Percentiles rank a stretch among this genome's conserved stretches.
Conservation (phyloP, 2,113 vertebrate species). For the Odontophorus gujanensis region DNA sequence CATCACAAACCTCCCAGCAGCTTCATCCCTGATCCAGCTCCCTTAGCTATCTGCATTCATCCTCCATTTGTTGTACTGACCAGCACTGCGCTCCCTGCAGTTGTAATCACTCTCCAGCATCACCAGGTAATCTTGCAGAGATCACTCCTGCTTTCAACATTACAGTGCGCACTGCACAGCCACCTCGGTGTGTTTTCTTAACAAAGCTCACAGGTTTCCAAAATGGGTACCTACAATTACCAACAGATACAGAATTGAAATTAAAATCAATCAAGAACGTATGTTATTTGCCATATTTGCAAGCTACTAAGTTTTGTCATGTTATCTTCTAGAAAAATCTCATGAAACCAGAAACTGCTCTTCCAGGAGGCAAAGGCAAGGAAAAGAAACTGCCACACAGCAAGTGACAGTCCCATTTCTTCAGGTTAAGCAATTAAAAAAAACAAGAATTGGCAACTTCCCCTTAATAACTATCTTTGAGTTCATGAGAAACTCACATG, state of each 20-base stretch:
- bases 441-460: not conserved
- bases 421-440: not conserved
- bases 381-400: not conserved
- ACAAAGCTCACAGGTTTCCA: not conserved
- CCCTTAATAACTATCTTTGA: not conserved
- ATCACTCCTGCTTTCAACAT: not conserved
- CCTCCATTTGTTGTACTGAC: accelerated
- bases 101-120: not conserved
- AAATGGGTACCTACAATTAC: not conserved
- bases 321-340: constrained; percentile 1
- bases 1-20: not conserved
- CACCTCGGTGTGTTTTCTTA: not conserved
- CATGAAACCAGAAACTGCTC: not conserved
- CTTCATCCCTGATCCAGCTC: not conserved
- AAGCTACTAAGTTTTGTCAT: not conserved
- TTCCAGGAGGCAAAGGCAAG: not conserved
- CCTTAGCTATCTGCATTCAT: accelerated
- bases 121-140: accelerated
- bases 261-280: not conserved
- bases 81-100: not conserved
- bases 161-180: accelerated
- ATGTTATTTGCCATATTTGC: not conserved
- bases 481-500: not conserved
- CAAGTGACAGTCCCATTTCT: not conserved
- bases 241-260: not conserved